Evolutionary conservation across 1,140 invertebrate genomes (phyloP).

Genomic region (Babylonia areolata): DNA sequence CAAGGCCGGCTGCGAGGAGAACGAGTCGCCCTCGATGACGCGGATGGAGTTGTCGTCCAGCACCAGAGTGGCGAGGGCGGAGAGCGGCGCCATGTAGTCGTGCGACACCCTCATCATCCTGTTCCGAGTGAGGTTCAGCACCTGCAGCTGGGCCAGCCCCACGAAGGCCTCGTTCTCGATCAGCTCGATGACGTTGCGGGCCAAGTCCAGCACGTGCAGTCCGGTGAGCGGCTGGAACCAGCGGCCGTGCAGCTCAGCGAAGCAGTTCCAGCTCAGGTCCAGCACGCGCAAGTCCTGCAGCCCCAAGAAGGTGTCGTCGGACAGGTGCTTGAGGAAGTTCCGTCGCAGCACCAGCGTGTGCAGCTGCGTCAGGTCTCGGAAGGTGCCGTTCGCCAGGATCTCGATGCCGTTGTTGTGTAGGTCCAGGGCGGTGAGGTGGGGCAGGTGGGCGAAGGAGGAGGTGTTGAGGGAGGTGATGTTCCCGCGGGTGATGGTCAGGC

Average conservation of each 20-base stretch:
- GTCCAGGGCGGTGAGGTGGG: neutral
- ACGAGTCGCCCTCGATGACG: neutral
- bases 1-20: constrained; percentile 18
- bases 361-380: neutral
- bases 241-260: neutral
- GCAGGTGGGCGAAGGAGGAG: neutral
- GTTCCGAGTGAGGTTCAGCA: constrained; percentile 14
- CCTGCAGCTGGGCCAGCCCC: neutral
- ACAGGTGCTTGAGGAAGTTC: neutral
- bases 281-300: neutral
- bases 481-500: neutral
- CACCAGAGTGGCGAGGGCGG: neutral
- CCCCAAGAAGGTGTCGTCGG: neutral
- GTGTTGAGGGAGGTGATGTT: neutral
- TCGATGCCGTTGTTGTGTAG: constrained; percentile 22
- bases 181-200: constrained; percentile 22
- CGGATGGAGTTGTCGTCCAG: constrained; percentile 16
- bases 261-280: constrained; percentile 29
- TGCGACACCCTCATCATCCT: neutral
- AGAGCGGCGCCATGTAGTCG: neutral
- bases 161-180: neutral
- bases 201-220: constrained; percentile 14
- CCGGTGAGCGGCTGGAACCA: neutral
- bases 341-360: neutral
- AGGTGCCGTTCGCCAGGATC: constrained; percentile 1